Evolutionary conservation across 2,113 vertebrate species (phyloP).

Genomic region (Zonotrichia leucophrys): DNA sequence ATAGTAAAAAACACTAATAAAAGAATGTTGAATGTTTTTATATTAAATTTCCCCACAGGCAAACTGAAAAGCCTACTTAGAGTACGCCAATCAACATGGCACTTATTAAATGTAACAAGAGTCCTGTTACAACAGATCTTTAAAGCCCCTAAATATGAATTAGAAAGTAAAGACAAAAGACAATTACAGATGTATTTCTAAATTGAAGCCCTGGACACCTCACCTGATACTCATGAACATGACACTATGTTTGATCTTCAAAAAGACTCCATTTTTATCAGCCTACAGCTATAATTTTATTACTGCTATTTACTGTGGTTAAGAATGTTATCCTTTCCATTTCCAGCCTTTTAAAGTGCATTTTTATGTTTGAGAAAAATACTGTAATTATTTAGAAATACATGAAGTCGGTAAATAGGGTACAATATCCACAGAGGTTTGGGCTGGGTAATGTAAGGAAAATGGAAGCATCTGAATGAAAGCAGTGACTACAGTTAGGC

Average conservation of each 20-base stretch:
- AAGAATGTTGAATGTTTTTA: slow-evolving; percentile 87
- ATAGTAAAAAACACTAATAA: slow-evolving; percentile 88
- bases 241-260: slow-evolving; percentile 67
- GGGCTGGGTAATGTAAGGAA: slow-evolving; percentile 5
- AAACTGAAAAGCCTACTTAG: slow-evolving; percentile 84
- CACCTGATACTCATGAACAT: slow-evolving; percentile 44
- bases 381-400: slow-evolving; percentile 13
- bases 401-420: background rate
- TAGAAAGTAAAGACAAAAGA: slow-evolving; percentile 81
- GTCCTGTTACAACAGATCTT: slow-evolving; percentile 82
- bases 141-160: slow-evolving; percentile 80
- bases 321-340: slow-evolving; percentile 33
- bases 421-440: background rate
- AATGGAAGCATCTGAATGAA: background rate
- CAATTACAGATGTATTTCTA: slow-evolving; percentile 73
- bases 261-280: slow-evolving; percentile 46
- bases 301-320: slow-evolving; percentile 25
- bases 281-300: slow-evolving; percentile 46
- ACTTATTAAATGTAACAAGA: slow-evolving; percentile 86
- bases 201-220: slow-evolving; percentile 67
- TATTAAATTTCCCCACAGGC: slow-evolving; percentile 87
- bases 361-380: slow-evolving; percentile 22
- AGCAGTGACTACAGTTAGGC: background rate
- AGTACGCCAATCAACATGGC: slow-evolving; percentile 83
- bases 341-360: slow-evolving; percentile 7